These are phyloP conservation scores for Clarias gariepinus DNA, from an alignment of 2,113 vertebrate species.

Conservation along the genomic window DNA sequence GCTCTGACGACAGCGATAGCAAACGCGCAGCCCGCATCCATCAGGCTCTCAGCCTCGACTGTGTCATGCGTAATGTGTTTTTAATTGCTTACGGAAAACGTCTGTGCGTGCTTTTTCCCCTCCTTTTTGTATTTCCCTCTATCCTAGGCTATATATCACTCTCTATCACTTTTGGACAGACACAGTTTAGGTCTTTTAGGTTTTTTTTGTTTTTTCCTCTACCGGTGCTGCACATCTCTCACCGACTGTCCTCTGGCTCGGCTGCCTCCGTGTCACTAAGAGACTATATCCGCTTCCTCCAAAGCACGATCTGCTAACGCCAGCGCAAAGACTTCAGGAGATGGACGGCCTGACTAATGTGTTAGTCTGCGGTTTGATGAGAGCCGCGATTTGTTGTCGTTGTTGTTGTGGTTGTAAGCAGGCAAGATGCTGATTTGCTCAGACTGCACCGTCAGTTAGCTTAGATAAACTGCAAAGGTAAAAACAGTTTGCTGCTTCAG, in stretches of 20 bases:
- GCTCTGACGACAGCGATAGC: slow-evolving; percentile 19
- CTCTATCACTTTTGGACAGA: slow-evolving; percentile 63
- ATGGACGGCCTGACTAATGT: slow-evolving; percentile 61
- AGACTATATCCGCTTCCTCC: slow-evolving; percentile 54
- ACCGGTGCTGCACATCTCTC: slow-evolving; percentile 10
- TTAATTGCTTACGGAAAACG: slow-evolving; percentile 66
- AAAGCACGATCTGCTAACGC: slow-evolving; percentile 51
- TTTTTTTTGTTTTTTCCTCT: slow-evolving; percentile 25
- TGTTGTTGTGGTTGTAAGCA: neutral
- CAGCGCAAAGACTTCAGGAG: slow-evolving; percentile 57
- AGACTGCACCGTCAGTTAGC: slow-evolving; percentile 12
- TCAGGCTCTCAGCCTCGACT: slow-evolving; percentile 60
- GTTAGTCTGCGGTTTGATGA: slow-evolving; percentile 60
- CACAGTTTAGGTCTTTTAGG: slow-evolving; percentile 23
- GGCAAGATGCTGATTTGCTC: slow-evolving; percentile 10
- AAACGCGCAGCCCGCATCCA: slow-evolving; percentile 49
- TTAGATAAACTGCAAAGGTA: slow-evolving; percentile 18
- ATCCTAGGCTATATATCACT: slow-evolving; percentile 56
- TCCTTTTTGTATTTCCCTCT: slow-evolving; percentile 41
- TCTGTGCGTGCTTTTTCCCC: slow-evolving; percentile 39
- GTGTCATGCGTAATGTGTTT: slow-evolving; percentile 64
- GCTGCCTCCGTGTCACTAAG: neutral
- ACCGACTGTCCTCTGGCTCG: slow-evolving; percentile 18
- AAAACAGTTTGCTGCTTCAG: neutral
- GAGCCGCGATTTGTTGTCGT: slow-evolving; percentile 35